A percentile compares a stretch with the other conserved stretches of the same genome.
Evolutionary conservation across 2,797 vertebrate genomes (phyloP).

Genomic region (Bufotes viridis): DNA sequence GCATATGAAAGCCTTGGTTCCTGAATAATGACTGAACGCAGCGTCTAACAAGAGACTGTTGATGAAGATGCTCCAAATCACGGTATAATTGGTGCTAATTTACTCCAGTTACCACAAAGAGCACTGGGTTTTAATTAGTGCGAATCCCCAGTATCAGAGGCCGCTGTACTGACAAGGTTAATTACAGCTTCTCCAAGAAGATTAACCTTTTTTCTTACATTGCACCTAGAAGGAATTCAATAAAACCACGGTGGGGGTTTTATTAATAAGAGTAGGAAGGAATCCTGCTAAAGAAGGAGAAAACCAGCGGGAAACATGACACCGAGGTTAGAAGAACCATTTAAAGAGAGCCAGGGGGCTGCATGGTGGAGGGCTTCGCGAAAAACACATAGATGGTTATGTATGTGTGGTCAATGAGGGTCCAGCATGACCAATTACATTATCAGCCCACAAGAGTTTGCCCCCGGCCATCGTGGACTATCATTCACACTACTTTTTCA

Average conservation of each 20-base stretch:
- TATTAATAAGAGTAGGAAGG: constrained; percentile 11
- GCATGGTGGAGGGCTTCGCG: no score
- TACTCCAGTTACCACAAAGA: constrained; percentile 46
- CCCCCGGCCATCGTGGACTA: no score
- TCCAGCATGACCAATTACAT: no score
- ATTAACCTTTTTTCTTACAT: constrained; percentile 45
- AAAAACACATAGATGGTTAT: background rate
- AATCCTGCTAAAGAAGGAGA: background rate
- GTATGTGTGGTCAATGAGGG: background rate
- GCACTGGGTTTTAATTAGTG: constrained; percentile 53
- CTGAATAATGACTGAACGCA: constrained; percentile 17
- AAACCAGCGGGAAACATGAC: background rate
- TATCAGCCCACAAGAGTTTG: no score
- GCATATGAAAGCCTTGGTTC: constrained; percentile 27
- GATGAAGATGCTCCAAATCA: constrained; percentile 40
- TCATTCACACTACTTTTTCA: no score
- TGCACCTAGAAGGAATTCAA: constrained; percentile 31
- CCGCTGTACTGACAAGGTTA: constrained; percentile 40
- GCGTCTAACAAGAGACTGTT: constrained; percentile 39
- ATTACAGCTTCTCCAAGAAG: constrained; percentile 38
- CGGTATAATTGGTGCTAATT: constrained; percentile 49
- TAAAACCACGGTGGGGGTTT: background rate
- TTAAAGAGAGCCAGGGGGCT: background rate
- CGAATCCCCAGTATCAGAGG: constrained; percentile 44
- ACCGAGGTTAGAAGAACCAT: background rate